Evolutionary conservation across 1,140 invertebrate species (phyloP).

Genomic region (Pogonomyrmex barbatus): DNA sequence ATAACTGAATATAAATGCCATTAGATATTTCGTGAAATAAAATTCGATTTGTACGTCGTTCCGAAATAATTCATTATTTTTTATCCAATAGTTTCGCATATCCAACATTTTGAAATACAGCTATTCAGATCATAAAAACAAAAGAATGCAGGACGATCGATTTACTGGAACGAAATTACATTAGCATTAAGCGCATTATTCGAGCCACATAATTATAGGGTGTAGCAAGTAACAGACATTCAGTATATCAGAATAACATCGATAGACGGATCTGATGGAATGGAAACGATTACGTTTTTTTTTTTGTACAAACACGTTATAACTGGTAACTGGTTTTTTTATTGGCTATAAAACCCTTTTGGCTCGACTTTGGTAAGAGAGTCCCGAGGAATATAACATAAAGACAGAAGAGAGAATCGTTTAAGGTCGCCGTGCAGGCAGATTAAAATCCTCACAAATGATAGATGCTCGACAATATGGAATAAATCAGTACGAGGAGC

Average conservation of each 20-base stretch:
- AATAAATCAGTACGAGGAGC: constrained; percentile 46
- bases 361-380: neutral
- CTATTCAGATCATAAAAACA: constrained; percentile 10
- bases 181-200: constrained; percentile 59
- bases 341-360: constrained; percentile 45
- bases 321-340: constrained; percentile 36
- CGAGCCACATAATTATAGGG: constrained; percentile 57
- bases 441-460: constrained; percentile 56
- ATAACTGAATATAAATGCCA: neutral
- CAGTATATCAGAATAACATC: constrained; percentile 56
- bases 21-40: neutral
- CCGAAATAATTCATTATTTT: neutral
- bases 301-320: constrained; percentile 18
- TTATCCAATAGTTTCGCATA: neutral
- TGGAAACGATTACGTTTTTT: constrained; percentile 49
- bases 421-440: constrained; percentile 26
- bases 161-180: constrained; percentile 50
- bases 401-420: constrained; percentile 32
- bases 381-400: neutral
- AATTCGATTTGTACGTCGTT: neutral
- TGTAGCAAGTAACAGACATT: constrained; percentile 32
- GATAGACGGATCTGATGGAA: constrained; percentile 39
- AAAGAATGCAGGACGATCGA: constrained; percentile 30
- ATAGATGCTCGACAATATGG: constrained; percentile 31
- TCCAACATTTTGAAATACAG: neutral